These are phyloP conservation scores for Platygyra sinensis DNA, from an alignment of 64 coral and sea anemone species.

Conservation along the genomic window DNA sequence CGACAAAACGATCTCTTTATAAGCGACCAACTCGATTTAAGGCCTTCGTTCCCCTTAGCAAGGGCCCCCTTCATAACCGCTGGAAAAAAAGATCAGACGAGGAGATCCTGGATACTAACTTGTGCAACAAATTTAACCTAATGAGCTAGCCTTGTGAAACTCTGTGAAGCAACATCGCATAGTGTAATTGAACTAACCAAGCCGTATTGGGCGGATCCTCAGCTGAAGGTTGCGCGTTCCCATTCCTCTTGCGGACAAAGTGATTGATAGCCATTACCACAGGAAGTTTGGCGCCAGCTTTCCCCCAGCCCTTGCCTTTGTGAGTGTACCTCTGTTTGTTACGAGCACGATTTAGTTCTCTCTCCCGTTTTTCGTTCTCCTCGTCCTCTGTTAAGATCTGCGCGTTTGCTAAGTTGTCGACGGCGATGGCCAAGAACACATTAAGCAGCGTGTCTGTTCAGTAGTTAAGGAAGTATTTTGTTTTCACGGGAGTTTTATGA, in stretches of 20 bases:
- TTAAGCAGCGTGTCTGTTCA: conserved; percentile 91
- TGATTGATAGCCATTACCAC: conserved; percentile 53
- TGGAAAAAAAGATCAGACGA: too few relatives aligned
- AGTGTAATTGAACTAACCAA: too few relatives aligned
- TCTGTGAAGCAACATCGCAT: too few relatives aligned
- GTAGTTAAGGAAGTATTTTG: conserved; percentile 40
- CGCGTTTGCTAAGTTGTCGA: conserved; percentile 97
- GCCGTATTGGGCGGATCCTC: neutral
- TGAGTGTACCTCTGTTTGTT: conserved; percentile 53
- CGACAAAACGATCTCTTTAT: too few relatives aligned
- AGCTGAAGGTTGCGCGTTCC: neutral
- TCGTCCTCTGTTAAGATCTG: conserved; percentile 96
- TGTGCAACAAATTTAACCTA: too few relatives aligned
- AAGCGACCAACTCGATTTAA: too few relatives aligned
- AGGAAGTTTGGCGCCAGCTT: conserved; percentile 54
- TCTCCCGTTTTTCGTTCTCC: conserved; percentile 76
- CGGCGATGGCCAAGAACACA: conserved; percentile 96
- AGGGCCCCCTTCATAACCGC: too few relatives aligned
- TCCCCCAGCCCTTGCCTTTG: conserved; percentile 57
- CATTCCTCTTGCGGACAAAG: conserved; percentile 34
- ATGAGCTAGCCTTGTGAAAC: too few relatives aligned
- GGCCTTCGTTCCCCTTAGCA: too few relatives aligned
- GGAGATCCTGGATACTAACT: too few relatives aligned
- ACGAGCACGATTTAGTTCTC: conserved; percentile 55
- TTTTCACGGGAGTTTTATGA: too few relatives aligned